Conservation (phyloP, 2,113 vertebrate genomes). For the Mesitornis unicolor region DNA sequence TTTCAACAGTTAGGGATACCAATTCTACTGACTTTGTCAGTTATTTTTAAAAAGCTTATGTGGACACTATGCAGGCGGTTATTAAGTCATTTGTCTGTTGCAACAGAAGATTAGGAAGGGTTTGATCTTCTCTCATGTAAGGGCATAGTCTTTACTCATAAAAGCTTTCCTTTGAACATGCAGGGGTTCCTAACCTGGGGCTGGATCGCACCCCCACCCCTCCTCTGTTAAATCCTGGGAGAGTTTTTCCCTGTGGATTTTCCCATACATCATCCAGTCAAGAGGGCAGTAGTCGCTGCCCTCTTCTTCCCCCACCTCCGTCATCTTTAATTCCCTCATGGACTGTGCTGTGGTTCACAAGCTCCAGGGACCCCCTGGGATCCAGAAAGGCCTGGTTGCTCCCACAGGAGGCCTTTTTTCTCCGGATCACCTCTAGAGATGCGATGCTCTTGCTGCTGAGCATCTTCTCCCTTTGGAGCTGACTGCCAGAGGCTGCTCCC, state of each 20-base stretch:
- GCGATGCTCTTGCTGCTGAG: neutral
- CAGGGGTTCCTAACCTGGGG: neutral
- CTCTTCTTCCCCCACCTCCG: neutral
- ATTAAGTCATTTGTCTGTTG: neutral
- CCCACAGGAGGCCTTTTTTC: neutral
- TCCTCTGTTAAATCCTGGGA: neutral
- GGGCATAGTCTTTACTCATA: neutral
- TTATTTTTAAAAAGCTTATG: neutral
- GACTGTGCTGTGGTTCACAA: neutral
- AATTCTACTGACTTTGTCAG: neutral
- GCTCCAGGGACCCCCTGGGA: neutral
- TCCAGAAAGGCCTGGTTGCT: neutral
- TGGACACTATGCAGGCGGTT: neutral
- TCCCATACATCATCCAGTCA: neutral
- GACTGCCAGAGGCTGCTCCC: neutral
- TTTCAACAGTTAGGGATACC: neutral
- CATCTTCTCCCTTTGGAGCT: neutral
- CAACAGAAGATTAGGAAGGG: slow-evolving; percentile 14
- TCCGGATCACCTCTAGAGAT: neutral
- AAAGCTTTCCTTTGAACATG: neutral
- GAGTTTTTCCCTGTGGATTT: neutral
- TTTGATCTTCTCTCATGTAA: slow-evolving; percentile 9
- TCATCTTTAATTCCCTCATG: neutral
- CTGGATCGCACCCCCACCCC: neutral
- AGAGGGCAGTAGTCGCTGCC: neutral